Base-by-base conservation (phyloP, 2,797 vertebrate genomes). In the Kryptopterus vitreolus region DNA sequence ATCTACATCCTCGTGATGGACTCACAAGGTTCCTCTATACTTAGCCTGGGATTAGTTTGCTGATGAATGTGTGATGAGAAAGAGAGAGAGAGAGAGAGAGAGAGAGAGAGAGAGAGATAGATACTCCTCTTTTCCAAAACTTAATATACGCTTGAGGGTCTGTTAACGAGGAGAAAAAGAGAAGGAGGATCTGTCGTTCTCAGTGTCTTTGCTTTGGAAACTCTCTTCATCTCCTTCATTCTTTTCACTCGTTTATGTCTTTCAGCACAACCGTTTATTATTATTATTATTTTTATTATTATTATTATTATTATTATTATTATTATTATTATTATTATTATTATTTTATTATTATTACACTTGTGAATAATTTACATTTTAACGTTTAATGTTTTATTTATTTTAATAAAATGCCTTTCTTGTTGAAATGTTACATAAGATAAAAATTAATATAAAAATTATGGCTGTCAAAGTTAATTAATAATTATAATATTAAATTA, bases 21-120 rank as follows among this genome's bases (percentile, higher is more conserved):
- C 88, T 89, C 89, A 89, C 86, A 82, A 92, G 87, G 90, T 92
- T 89, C 91, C 91, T 92, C 89, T 88, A 85, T 75, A 50, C 53
- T 84, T 85, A 77, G 90, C 89, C 88, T 78, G 55, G 91, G 91
- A 92, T 93, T 91, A 91, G 76, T 22, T 53, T n/a, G 3, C 52
- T 87, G 77, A 89, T 90, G 87, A 92, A 91, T 91, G 91, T 91
- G 90, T 88, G 90, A 89, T 70, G 55, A 73, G 82, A 82, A 79
- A 82, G 48, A 69, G 18, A 71, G 82, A 68, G 10, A 74, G 82
- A 68, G 52, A 62, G 2, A 52, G 48, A 33, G 46, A 29, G 35
- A 48, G 33, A 76, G 52, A 62, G 2, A 52, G 48, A 33, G 46
- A 29, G 35, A 48, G 33, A 76, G 52, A 24, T 6, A 9, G 13